phyloP scores from a whole-genome alignment of 2,113 vertebrate genomes.

The Motacilla tschutschensis region DNA sequence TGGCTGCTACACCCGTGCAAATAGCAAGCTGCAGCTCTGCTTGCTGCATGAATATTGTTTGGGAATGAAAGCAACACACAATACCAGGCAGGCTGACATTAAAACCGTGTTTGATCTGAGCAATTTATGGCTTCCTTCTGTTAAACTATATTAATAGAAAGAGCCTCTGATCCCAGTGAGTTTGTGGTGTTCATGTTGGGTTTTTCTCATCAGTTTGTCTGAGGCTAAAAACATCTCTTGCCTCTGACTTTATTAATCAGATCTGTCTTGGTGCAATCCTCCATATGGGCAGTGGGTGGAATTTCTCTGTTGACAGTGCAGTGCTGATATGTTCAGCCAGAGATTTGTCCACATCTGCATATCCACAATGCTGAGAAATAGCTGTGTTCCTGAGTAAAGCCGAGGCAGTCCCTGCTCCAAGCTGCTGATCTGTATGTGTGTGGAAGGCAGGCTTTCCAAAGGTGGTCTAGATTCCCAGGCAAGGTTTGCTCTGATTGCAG shows the following conservation, averaged over 20 bases:
- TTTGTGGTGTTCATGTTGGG: background rate
- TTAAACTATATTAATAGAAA: conserved; percentile 25
- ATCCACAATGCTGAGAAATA: background rate
- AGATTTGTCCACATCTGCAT: background rate
- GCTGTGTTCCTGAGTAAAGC: background rate
- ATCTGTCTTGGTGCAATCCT: background rate
- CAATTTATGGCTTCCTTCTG: conserved; percentile 46
- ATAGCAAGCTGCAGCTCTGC: conserved; percentile 9
- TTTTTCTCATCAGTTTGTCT: background rate
- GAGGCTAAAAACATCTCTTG: background rate
- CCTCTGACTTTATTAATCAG: background rate
- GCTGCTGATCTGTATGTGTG: background rate
- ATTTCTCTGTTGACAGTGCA: background rate
- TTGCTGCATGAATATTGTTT: conserved; percentile 21
- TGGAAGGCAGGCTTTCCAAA: background rate
- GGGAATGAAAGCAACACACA: conserved; percentile 17
- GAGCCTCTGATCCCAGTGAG: background rate
- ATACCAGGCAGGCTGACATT: background rate
- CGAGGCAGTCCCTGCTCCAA: background rate
- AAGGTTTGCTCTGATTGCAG: background rate
- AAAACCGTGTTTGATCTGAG: conserved; percentile 10
- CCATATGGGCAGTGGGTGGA: background rate
- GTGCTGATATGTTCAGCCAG: background rate
- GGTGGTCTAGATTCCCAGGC: background rate
- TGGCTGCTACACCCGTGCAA: conserved; percentile 36